Percentiles rank a stretch among this genome's conserved stretches.
phyloP scores from a whole-genome alignment of 2,888 invertebrate genomes.

The Sclerodermus sp. region DNA sequence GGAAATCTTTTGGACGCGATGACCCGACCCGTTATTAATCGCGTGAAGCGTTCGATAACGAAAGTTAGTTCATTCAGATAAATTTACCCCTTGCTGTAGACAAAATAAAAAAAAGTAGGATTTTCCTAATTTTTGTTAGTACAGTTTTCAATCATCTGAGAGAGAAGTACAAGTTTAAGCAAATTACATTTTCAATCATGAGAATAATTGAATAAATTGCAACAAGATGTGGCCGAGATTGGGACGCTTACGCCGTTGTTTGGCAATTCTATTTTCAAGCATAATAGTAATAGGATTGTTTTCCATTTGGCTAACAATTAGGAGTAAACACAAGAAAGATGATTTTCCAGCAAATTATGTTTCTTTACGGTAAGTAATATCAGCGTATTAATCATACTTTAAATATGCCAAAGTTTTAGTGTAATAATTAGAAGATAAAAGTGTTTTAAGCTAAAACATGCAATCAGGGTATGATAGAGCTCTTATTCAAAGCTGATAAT shows the following conservation, averaged over 20 bases:
- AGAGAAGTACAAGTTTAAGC: not conserved
- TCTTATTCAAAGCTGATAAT: no score
- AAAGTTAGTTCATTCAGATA: constrained; percentile 18
- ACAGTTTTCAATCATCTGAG: not conserved
- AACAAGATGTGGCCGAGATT: constrained; percentile 48
- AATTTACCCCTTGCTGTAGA: constrained; percentile 6
- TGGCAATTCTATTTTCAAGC: constrained; percentile 34
- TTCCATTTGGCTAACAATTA: constrained; percentile 33
- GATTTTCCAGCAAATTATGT: constrained; percentile 25
- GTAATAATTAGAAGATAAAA: no score
- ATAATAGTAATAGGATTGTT: constrained; percentile 34
- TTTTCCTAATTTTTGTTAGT: constrained; percentile 17
- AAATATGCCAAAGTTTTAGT: no score
- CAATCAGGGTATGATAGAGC: no score
- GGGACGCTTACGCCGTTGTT: constrained; percentile 41
- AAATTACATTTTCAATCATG: no score
- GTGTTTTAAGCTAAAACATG: no score
- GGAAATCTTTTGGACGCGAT: constrained; percentile 15
- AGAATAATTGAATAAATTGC: not conserved
- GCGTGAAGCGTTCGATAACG: constrained; percentile 18
- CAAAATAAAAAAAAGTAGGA: constrained; percentile 8
- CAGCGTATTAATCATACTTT: no score
- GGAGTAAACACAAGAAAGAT: constrained; percentile 25
- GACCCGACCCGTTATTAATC: constrained; percentile 27
- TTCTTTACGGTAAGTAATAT: constrained; percentile 16